Conservation (phyloP, 2,888 invertebrate genomes). For the Cantharis lateralis region DNA sequence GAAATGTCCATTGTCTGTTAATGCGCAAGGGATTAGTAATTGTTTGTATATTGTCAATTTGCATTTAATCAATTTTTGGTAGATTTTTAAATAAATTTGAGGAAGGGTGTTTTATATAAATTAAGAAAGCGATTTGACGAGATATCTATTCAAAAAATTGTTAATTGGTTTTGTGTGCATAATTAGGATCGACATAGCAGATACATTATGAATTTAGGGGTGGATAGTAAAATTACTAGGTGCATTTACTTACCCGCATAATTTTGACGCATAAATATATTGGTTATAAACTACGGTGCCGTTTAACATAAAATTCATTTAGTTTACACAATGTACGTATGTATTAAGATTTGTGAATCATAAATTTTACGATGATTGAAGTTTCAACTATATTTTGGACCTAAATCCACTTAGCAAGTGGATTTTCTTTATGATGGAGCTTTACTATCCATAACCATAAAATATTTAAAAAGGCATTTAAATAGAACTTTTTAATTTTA, state of each 20-base stretch:
- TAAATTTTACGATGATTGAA: slow-evolving; percentile 55
- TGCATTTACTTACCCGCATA: slow-evolving; percentile 18
- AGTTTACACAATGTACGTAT: slow-evolving; percentile 25
- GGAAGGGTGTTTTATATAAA: neutral
- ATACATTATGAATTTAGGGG: neutral
- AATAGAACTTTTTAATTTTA: slow-evolving; percentile 55
- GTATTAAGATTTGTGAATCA: slow-evolving; percentile 46
- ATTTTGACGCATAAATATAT: slow-evolving; percentile 18
- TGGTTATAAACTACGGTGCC: slow-evolving; percentile 13
- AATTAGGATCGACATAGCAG: neutral
- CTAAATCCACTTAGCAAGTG: slow-evolving; percentile 52
- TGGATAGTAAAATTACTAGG: neutral
- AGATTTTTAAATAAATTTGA: neutral
- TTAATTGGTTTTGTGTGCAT: neutral
- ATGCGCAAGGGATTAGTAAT: slow-evolving; percentile 54
- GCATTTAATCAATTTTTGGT: slow-evolving; percentile 50
- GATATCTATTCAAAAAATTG: neutral
- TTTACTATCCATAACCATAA: slow-evolving; percentile 52
- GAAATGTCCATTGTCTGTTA: slow-evolving; percentile 54
- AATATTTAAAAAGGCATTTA: slow-evolving; percentile 53
- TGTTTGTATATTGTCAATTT: slow-evolving; percentile 58
- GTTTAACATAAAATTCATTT: slow-evolving; percentile 18
- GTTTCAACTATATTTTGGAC: slow-evolving; percentile 47
- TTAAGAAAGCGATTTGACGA: neutral
- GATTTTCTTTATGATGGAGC: slow-evolving; percentile 49